Evolutionary conservation across 1,140 invertebrate species (phyloP).

Genomic region (Sipha flava): DNA sequence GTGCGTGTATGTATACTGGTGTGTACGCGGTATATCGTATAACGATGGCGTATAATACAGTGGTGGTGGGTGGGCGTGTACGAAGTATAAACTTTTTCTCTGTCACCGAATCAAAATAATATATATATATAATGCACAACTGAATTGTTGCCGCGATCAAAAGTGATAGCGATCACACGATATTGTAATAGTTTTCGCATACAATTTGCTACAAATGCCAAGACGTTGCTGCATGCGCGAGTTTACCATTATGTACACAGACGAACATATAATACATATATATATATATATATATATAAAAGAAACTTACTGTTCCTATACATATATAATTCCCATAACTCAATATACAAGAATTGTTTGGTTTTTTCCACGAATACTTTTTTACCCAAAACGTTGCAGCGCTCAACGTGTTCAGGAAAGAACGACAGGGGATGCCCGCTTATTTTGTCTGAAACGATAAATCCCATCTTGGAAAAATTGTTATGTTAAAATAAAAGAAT

Average conservation of each 20-base stretch:
- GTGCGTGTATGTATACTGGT: background rate
- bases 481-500: too few species aligned
- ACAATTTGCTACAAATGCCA: background rate
- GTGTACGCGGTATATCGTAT: background rate
- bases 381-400: too few species aligned
- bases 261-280: background rate
- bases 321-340: too few species aligned
- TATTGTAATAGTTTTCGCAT: conserved; percentile 5
- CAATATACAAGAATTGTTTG: too few species aligned
- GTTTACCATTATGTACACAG: too few species aligned
- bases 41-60: background rate
- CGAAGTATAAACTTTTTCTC: background rate
- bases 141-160: conserved; percentile 22
- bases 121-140: background rate
- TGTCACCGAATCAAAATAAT: conserved; percentile 12
- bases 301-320: too few species aligned
- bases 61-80: background rate
- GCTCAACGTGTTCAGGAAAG: too few species aligned
- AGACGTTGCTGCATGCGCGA: background rate
- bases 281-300: background rate
- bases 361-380: too few species aligned
- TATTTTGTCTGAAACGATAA: too few species aligned
- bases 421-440: too few species aligned
- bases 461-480: too few species aligned
- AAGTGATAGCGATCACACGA: conserved; percentile 26